These are phyloP conservation scores for Myiozetetes cayanensis DNA, from an alignment of 2,113 vertebrate genomes.

Conservation along the genomic window DNA sequence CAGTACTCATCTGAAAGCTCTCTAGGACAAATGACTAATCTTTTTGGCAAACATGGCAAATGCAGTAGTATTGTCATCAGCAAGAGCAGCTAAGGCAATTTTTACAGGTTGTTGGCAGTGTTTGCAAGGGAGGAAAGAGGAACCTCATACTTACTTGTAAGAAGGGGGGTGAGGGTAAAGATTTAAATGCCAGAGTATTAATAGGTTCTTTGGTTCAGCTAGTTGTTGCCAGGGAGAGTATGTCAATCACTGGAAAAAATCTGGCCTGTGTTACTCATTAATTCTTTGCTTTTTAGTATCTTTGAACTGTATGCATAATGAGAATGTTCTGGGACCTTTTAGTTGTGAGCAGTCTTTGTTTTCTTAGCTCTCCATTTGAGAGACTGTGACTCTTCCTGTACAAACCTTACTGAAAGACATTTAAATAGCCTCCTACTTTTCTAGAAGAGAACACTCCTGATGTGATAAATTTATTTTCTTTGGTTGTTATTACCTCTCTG, in stretches of 20 bases:
- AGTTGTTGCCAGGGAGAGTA: background rate
- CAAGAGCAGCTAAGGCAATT: background rate
- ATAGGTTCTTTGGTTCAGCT: background rate
- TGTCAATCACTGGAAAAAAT: background rate
- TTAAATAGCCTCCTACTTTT: background rate
- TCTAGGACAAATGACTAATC: background rate
- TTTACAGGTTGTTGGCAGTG: background rate
- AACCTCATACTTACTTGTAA: background rate
- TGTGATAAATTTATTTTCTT: background rate
- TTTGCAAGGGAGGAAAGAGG: background rate
- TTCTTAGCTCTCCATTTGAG: background rate
- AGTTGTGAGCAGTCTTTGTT: background rate
- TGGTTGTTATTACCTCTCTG: background rate
- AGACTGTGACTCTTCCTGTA: background rate
- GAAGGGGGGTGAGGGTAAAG: accelerated
- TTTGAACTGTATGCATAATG: background rate
- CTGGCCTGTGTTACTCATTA: background rate
- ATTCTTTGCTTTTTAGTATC: background rate
- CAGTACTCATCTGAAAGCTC: background rate
- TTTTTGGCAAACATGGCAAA: background rate
- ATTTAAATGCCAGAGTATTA: background rate
- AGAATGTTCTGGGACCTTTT: background rate
- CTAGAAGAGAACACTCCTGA: background rate
- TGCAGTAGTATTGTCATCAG: background rate
- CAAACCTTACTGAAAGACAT: background rate